Percentiles rank a stretch among this genome's conserved stretches.
Conservation (phyloP, 1,140 invertebrate species). For the Cherax quadricarinatus region DNA sequence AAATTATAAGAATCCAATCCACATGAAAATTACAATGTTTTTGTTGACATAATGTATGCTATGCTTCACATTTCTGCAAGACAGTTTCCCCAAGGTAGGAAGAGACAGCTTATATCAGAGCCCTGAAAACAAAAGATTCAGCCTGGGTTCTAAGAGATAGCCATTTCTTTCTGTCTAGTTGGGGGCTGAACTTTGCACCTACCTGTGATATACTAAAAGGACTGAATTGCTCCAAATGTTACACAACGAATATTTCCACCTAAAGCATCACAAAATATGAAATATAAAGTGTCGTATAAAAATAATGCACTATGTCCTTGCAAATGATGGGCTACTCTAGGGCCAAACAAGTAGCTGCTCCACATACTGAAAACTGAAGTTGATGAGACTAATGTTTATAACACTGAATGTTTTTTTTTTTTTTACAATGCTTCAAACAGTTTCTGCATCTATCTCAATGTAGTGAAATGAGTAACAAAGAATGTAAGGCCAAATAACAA, state of each 20-base stretch:
- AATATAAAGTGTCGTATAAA: background rate
- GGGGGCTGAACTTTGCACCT: too few relatives aligned
- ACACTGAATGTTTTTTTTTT: background rate
- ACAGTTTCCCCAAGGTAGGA: background rate
- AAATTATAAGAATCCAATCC: too few relatives aligned
- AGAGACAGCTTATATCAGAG: too few relatives aligned
- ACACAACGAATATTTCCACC: too few relatives aligned
- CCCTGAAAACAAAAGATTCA: too few relatives aligned
- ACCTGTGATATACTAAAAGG: too few relatives aligned
- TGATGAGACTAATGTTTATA: background rate
- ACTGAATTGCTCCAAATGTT: too few relatives aligned
- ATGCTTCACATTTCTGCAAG: background rate
- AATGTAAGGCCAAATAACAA: slow-evolving; percentile 2
- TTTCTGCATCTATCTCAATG: background rate
- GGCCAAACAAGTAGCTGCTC: background rate
- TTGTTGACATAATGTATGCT: too few relatives aligned
- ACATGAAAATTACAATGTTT: too few relatives aligned
- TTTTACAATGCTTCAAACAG: background rate
- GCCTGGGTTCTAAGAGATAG: too few relatives aligned
- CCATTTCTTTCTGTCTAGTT: too few relatives aligned
- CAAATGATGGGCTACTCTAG: background rate
- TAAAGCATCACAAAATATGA: too few relatives aligned
- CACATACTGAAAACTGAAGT: background rate
- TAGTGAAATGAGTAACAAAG: background rate
- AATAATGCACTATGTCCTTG: background rate